Evolutionary conservation across 2,797 vertebrate genomes (phyloP), one percentile per base, ranked within the genome.

Genomic region (Takifugu rubripes): DNA sequence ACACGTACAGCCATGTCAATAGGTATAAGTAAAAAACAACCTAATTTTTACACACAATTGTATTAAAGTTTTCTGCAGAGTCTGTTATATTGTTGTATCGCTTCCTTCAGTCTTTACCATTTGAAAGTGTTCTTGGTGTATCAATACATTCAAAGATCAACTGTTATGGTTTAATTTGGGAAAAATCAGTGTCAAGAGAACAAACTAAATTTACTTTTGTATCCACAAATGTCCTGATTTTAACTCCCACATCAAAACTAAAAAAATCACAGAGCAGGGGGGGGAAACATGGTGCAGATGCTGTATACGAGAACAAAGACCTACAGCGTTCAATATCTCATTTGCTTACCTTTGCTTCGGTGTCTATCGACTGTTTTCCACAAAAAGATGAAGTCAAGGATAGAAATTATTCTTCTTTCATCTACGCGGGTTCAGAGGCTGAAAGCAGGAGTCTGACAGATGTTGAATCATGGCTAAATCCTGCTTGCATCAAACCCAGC

Each of bases 381-480:
- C 43, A 24, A 10, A 25, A 52, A 4, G 2, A 10, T 40, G 25
- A 52, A 52, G 5, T 11, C 2, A 11, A 51, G 25, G 40, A 64
- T 33, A 31, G 21, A 55, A 61, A 75, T 66, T 77, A 79, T 59
- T 78, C 72, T 62, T 14, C 49, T 66, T 49, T 60, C 56, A 61
- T 71, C 50, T 49, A 65, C 66, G 52, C 59, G 55, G 57, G 78
- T 72, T 66, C 51, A 54, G 57, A 66, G 77, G 77, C 77, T 74
- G 43, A 63, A 36, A 63, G 78, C 66, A 25, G 66, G 59, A 70
- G 64, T 58, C 73, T 56, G 85, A 83, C 90, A 92, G 90, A 91
- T 92, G 90, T 90, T 88, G 69, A 69, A 70, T 90, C 86, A 87
- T 86, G 77, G 67, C 75, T 90, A 91, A 93, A 91, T 92, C 90